Percentiles rank a stretch among this genome's conserved stretches.
These are phyloP conservation scores for Actinopyga echinites DNA, from an alignment of 53 echinoderm and acorn worm species.

Conservation along the genomic window DNA sequence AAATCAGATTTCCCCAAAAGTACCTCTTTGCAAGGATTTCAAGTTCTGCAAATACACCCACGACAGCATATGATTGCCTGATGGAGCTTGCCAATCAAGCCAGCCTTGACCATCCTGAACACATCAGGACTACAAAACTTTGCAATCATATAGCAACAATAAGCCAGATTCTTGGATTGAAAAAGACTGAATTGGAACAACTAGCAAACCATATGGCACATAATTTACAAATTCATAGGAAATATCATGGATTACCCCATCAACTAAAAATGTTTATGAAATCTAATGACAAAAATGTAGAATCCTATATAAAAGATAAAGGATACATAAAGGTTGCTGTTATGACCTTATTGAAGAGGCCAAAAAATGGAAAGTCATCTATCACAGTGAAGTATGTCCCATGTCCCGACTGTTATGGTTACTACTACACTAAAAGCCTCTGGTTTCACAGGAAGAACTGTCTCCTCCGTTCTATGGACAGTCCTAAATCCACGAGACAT, in stretches of 20 bases:
- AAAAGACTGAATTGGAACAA: slow-evolving; percentile 57
- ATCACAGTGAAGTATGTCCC: slow-evolving; percentile 14
- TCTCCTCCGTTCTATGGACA: not conserved
- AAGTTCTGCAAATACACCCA: slow-evolving; percentile 19
- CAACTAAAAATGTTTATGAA: too few species aligned
- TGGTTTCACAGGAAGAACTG: slow-evolving; percentile 36
- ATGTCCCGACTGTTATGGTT: slow-evolving; percentile 37
- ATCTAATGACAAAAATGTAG: too few species aligned
- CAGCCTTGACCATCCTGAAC: slow-evolving; percentile 44
- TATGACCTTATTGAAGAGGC: slow-evolving; percentile 42
- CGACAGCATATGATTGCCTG: slow-evolving; percentile 22
- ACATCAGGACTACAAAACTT: slow-evolving; percentile 50
- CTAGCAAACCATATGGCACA: slow-evolving; percentile 65
- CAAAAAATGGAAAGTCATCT: not conserved
- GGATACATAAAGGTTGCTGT: not conserved
- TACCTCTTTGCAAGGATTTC: slow-evolving; percentile 38
- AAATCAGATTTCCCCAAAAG: not conserved
- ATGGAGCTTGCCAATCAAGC: slow-evolving; percentile 4
- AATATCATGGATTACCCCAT: slow-evolving; percentile 49
- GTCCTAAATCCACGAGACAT: not conserved
- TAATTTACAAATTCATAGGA: slow-evolving; percentile 45
- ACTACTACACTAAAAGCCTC: slow-evolving; percentile 4
- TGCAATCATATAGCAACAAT: slow-evolving; percentile 37
- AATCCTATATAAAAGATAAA: too few species aligned
- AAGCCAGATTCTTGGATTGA: slow-evolving; percentile 45